Evolutionary conservation across 2,113 vertebrate species (phyloP).

Genomic region (Hippopotamus amphibius): DNA sequence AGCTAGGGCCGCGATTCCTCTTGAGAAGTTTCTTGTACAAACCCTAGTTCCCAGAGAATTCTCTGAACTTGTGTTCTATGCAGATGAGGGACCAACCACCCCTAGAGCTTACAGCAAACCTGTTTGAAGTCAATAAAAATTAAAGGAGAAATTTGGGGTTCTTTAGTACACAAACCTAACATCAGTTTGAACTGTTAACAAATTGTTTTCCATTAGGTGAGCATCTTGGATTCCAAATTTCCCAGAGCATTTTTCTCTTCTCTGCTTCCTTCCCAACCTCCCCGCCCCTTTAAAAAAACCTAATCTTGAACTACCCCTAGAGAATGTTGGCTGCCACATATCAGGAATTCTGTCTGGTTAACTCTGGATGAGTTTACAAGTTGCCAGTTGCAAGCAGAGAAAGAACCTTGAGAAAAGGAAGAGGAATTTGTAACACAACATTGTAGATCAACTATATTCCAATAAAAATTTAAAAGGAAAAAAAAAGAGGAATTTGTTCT

Average conservation of each 20-base stretch:
- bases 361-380: neutral
- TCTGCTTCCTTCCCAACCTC: neutral
- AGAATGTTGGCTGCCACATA: neutral
- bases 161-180: neutral
- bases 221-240: neutral
- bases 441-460: neutral
- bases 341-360: neutral
- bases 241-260: neutral
- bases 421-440: neutral
- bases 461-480: neutral
- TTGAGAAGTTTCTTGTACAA: neutral
- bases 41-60: neutral
- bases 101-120: neutral
- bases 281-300: neutral
- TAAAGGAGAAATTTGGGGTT: neutral
- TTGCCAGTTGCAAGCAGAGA: neutral
- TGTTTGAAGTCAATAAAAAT: neutral
- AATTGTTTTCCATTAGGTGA: constrained; percentile 1
- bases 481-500: constrained; percentile 28
- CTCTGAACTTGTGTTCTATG: neutral
- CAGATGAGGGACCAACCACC: neutral
- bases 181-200: neutral
- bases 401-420: constrained; percentile 32
- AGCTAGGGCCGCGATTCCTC: neutral
- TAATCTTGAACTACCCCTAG: neutral